Conservation (phyloP, 2,888 invertebrate species). For the Zhengitettix transpicula region DNA sequence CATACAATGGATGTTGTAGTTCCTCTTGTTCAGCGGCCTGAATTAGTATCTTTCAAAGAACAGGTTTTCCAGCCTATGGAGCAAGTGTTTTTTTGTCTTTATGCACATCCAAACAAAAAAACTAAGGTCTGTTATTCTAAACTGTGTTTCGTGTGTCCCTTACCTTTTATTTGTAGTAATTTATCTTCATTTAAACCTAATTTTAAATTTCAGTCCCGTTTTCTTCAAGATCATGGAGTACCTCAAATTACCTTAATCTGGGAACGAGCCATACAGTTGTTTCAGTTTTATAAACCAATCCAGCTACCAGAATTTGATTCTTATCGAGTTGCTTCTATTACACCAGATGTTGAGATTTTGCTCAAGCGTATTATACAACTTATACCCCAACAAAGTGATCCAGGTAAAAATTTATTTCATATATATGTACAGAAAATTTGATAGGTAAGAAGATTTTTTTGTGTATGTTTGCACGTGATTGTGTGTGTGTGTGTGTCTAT, state of each 20-base stretch:
- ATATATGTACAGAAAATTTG: too few species aligned
- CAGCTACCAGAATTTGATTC: constrained; percentile 69
- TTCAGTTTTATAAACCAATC: constrained; percentile 66
- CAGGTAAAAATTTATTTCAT: constrained; percentile 23
- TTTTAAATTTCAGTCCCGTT: constrained; percentile 26
- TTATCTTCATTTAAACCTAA: not conserved
- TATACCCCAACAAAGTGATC: constrained; percentile 51
- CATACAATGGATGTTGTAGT: constrained; percentile 60
- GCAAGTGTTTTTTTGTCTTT: constrained; percentile 73
- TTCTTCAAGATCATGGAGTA: constrained; percentile 62
- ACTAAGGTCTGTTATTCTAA: constrained; percentile 28
- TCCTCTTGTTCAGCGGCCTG: constrained; percentile 22
- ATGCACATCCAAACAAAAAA: constrained; percentile 61
- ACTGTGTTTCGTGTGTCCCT: too few species aligned
- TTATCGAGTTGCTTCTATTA: constrained; percentile 54
- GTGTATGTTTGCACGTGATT: too few species aligned
- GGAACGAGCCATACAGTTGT: constrained; percentile 55
- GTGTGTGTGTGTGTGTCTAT: too few species aligned
- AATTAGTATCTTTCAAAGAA: constrained; percentile 40
- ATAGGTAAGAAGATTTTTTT: too few species aligned
- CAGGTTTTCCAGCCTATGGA: constrained; percentile 65
- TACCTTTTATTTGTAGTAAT: not conserved
- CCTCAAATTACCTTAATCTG: constrained; percentile 50
- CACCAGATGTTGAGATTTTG: constrained; percentile 61
- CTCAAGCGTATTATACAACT: constrained; percentile 51